Evolutionary conservation across 2,113 vertebrate species (phyloP).

Genomic region (Spheniscus mendiculus): DNA sequence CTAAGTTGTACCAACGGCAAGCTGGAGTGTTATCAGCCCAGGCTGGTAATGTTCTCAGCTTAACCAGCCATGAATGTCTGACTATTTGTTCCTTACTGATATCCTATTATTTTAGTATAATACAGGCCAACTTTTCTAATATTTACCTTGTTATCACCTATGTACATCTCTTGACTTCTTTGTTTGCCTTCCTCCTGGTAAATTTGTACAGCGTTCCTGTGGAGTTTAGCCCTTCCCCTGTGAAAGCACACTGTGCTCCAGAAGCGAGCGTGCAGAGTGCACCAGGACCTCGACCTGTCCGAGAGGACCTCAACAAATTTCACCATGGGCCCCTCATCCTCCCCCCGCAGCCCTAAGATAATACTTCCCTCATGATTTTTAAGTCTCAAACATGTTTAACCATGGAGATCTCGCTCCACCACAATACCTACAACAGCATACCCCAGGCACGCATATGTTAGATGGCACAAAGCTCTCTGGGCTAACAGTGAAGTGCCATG

Average conservation of each 20-base stretch:
- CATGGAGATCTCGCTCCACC: fast-evolving
- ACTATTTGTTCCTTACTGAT: conserved; percentile 40
- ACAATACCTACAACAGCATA: neutral
- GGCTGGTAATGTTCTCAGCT: conserved; percentile 7
- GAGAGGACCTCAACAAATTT: neutral
- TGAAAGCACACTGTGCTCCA: neutral
- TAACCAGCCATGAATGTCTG: neutral
- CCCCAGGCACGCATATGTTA: fast-evolving
- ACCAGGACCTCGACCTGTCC: neutral
- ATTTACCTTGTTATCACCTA: conserved; percentile 66
- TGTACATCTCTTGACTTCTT: conserved; percentile 54
- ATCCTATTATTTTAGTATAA: conserved; percentile 25
- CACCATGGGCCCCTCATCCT: fast-evolving
- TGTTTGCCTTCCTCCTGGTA: conserved; percentile 65
- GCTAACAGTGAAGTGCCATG: neutral
- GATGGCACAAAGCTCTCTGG: neutral
- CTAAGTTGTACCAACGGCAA: conserved; percentile 5
- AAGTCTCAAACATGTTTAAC: neutral
- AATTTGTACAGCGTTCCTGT: conserved; percentile 36
- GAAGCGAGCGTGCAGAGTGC: fast-evolving
- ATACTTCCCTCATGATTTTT: neutral
- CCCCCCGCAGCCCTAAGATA: neutral
- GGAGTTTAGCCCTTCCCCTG: conserved; percentile 11
- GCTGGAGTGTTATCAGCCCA: conserved; percentile 28
- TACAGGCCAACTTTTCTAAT: conserved; percentile 49